Evolutionary conservation across 1,140 invertebrate species (phyloP).

Genomic region (Catajapyx aquilonaris): DNA sequence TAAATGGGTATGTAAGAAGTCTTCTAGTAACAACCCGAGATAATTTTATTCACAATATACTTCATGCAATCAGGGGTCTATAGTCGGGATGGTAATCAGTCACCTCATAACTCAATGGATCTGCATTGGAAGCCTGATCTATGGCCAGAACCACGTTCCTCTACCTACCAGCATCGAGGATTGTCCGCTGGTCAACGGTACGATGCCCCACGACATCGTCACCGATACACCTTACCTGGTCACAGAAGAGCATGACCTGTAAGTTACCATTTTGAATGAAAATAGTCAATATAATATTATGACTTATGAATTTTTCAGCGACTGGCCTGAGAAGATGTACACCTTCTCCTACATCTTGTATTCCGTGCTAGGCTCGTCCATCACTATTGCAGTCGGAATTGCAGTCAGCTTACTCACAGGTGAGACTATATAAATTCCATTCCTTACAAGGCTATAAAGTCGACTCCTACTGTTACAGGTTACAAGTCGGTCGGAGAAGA

Average conservation of each 20-base stretch:
- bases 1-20: constrained; percentile 7
- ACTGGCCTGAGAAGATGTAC: constrained; percentile 10
- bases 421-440: too few relatives aligned
- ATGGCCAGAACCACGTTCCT: constrained; percentile 3
- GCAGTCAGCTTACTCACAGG: constrained; percentile 8
- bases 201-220: too few relatives aligned
- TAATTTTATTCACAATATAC: not conserved
- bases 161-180: constrained; percentile 7
- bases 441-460: too few relatives aligned
- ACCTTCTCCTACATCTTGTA: constrained; percentile 10
- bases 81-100: constrained; percentile 9
- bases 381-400: constrained; percentile 7
- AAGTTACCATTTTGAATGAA: too few relatives aligned
- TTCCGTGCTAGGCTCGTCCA: constrained; percentile 8
- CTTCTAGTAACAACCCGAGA: not conserved
- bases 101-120: constrained; percentile 6
- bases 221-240: too few relatives aligned
- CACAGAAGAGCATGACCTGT: too few relatives aligned
- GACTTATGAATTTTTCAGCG: constrained; percentile 5
- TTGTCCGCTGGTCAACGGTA: too few relatives aligned
- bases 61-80: constrained; percentile 7
- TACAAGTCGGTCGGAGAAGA: too few relatives aligned
- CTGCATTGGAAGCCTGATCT: constrained; percentile 3
- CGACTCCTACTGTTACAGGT: too few relatives aligned
- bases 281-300: too few relatives aligned